A percentile compares a stretch with the other conserved stretches of the same genome.
Evolutionary conservation across 1,140 invertebrate genomes (phyloP).

Genomic region (Harpegnathos saltator): DNA sequence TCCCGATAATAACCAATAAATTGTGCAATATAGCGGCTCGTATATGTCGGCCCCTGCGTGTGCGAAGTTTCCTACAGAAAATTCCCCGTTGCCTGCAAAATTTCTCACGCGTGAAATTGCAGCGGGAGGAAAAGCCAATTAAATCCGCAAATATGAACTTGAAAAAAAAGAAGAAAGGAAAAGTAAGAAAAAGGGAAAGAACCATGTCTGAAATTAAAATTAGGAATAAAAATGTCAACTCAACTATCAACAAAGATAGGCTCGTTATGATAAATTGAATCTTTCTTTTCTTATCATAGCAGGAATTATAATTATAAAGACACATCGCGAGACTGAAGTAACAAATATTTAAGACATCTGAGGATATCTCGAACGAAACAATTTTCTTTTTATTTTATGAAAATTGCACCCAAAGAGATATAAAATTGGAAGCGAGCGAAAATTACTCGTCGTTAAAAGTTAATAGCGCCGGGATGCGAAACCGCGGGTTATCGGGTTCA

Average conservation of each 20-base stretch:
- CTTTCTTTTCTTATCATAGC: no score
- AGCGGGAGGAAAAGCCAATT: no score
- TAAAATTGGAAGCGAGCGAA: no score
- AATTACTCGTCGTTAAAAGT: neutral
- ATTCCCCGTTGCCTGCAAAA: conserved; percentile 23
- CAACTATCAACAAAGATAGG: neutral
- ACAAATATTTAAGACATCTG: no score
- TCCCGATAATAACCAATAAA: conserved; percentile 70
- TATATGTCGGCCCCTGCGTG: conserved; percentile 47
- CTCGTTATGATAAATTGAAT: no score
- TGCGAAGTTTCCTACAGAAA: conserved; percentile 39
- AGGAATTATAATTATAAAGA: neutral
- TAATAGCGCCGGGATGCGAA: neutral
- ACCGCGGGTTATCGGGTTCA: neutral
- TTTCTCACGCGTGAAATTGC: conserved; percentile 9
- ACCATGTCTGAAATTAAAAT: neutral
- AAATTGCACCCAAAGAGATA: no score
- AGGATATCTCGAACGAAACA: no score
- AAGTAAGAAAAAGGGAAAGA: neutral
- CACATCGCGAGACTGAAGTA: no score
- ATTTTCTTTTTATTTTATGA: no score
- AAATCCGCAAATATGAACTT: no score
- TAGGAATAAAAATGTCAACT: neutral
- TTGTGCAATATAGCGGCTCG: conserved; percentile 64
- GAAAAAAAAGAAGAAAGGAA: no score